These are phyloP conservation scores for Drosophila funebris DNA, from an alignment of 1,140 invertebrate species.

Conservation along the genomic window DNA sequence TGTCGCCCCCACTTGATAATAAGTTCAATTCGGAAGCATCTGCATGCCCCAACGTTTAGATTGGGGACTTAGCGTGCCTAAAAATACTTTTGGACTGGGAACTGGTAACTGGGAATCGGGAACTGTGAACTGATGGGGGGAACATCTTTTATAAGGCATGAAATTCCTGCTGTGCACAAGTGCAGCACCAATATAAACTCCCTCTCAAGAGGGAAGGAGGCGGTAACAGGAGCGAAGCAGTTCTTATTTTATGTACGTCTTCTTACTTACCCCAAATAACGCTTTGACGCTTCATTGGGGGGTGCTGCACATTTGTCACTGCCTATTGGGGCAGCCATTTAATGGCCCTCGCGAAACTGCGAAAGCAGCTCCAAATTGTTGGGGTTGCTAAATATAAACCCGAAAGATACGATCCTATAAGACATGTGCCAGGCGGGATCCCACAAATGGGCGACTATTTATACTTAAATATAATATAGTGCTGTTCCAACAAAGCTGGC, in stretches of 20 bases:
- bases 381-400: conserved; percentile 11
- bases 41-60: background rate
- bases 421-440: background rate
- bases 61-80: conserved; percentile 12
- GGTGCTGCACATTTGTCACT: conserved; percentile 12
- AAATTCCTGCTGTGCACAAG: conserved; percentile 36
- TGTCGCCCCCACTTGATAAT: conserved; percentile 18
- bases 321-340: background rate
- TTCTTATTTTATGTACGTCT: conserved; percentile 21
- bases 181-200: too few species aligned
- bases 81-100: conserved; percentile 11
- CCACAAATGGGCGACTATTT: conserved; percentile 16
- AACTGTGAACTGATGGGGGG: background rate
- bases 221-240: background rate
- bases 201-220: background rate
- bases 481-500: background rate
- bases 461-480: conserved; percentile 18
- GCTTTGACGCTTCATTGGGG: background rate
- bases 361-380: background rate
- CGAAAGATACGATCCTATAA: background rate
- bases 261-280: conserved; percentile 15
- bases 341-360: background rate
- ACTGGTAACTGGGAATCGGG: background rate
- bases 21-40: conserved; percentile 15
- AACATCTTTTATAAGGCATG: conserved; percentile 5